Base-by-base conservation (phyloP, 2,797 vertebrate genomes). In the Chaetophractus vellerosus region DNA sequence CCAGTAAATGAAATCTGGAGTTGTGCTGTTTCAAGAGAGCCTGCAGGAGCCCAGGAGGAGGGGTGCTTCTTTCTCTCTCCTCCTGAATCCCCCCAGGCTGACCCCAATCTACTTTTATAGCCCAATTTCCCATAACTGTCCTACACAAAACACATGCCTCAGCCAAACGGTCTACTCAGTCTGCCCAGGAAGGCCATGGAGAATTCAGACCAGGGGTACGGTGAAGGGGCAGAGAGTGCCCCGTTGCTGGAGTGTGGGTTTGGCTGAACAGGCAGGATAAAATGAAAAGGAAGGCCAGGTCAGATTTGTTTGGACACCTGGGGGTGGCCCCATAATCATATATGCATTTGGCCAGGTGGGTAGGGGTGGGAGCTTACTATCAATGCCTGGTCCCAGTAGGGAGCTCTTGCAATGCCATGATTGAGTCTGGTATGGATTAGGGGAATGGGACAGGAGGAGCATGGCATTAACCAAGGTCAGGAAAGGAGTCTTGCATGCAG, bases 21-120 rank as follows among this genome's bases (percentile, higher is more conserved):
- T 33, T 82, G 45, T 0, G 79, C 31, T 26, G 63, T 68, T 31
- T 69, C 21, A 36, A 31, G 80, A 66, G 18, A 41, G 57, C 64
- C 59, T 31, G 33, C 10, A 9, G 26, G 5, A n/a, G 74, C 16
- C 0, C 57, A 61, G 75, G 24, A 28, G 48, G n/a, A 45, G 52
- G 31, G 59, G 31, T 3, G 66, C 33, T 31, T 24, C 72, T 69
- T 28, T 80, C 38, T 79, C 41, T 69, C 71, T 21, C 41, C 8
- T 21, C 19, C 64, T 0, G 0, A 55, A 66, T 24, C 78, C 63
- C 76, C 66, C 41, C 81, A 41, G 66, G 23, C 18, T 80, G 91
- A 93, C 95, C 90, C 69, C 94, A 96, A 87, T 94, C 95, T 96
- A 66, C 87, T 90, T 93, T 92, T 96, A 94, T 61, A 76, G 84